Conservation (phyloP, 2,888 invertebrate genomes). For the Orchestes rusci region DNA sequence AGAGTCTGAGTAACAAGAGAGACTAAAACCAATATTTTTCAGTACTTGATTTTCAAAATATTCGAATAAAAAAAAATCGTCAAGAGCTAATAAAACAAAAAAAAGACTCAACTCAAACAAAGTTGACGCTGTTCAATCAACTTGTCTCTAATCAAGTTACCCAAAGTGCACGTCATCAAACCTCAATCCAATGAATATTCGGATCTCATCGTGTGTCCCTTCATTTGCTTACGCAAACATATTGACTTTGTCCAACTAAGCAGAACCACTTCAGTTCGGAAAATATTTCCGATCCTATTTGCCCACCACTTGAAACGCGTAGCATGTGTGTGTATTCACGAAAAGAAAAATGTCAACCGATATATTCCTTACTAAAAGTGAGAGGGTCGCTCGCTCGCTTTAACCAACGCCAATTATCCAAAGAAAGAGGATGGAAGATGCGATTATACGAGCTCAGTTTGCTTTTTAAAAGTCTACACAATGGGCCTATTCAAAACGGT, state of each 20-base stretch:
- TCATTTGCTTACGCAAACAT: slow-evolving; percentile 14
- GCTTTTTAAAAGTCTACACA: slow-evolving; percentile 20
- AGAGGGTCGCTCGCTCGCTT: slow-evolving; percentile 18
- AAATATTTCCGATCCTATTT: slow-evolving; percentile 20
- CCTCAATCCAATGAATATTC: too few relatives aligned
- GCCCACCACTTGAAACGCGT: slow-evolving; percentile 17
- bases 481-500: slow-evolving; percentile 12
- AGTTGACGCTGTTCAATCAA: too few relatives aligned
- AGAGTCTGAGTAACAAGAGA: too few relatives aligned
- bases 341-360: slow-evolving; percentile 24
- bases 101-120: too few relatives aligned
- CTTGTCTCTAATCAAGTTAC: too few relatives aligned
- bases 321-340: slow-evolving; percentile 12
- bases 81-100: too few relatives aligned
- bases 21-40: too few relatives aligned
- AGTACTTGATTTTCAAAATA: too few relatives aligned
- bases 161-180: too few relatives aligned
- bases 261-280: slow-evolving; percentile 16
- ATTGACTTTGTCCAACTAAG: slow-evolving; percentile 18
- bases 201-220: too few relatives aligned
- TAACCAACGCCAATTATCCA: slow-evolving; percentile 21
- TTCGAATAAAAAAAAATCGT: too few relatives aligned
- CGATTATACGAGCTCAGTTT: slow-evolving; percentile 19
- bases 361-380: slow-evolving; percentile 11
- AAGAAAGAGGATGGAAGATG: slow-evolving; percentile 18